These are phyloP conservation scores for Ophioninae sp. DNA, from an alignment of 2,888 invertebrate genomes.

Conservation along the genomic window DNA sequence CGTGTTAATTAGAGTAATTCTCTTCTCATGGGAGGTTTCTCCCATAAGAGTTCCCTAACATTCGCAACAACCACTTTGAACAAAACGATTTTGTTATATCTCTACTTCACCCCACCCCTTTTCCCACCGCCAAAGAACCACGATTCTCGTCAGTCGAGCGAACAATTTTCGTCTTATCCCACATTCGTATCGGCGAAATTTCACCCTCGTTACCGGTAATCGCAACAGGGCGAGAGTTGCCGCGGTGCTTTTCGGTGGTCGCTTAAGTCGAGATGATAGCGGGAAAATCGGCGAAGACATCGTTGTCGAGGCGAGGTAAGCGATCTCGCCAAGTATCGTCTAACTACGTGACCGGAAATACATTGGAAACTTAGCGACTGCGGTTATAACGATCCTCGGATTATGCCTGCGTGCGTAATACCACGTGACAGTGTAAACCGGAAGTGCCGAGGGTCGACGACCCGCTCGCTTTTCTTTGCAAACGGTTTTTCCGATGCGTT, in stretches of 20 bases:
- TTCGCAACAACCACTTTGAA: slow-evolving; percentile 42
- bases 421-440: neutral
- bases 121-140: slow-evolving; percentile 30
- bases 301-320: slow-evolving; percentile 34
- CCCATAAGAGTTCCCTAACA: slow-evolving; percentile 15
- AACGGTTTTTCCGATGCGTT: neutral
- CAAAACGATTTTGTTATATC: slow-evolving; percentile 15
- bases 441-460: neutral
- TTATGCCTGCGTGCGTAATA: slow-evolving; percentile 5
- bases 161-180: slow-evolving; percentile 60
- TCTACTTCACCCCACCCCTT: slow-evolving; percentile 1
- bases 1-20: slow-evolving; percentile 51
- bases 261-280: slow-evolving; percentile 51
- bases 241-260: slow-evolving; percentile 41
- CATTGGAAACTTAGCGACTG: slow-evolving; percentile 36
- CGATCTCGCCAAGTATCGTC: slow-evolving; percentile 40
- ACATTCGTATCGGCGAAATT: slow-evolving; percentile 56
- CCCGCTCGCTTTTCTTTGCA: neutral
- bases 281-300: slow-evolving; percentile 54
- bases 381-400: slow-evolving; percentile 18
- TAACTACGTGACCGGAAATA: slow-evolving; percentile 46
- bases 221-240: slow-evolving; percentile 49
- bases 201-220: slow-evolving; percentile 52
- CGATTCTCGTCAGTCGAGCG: slow-evolving; percentile 41
- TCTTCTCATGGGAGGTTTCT: slow-evolving; percentile 46